phyloP scores from a whole-genome alignment of 2,113 vertebrate species.

The Chionis minor region DNA sequence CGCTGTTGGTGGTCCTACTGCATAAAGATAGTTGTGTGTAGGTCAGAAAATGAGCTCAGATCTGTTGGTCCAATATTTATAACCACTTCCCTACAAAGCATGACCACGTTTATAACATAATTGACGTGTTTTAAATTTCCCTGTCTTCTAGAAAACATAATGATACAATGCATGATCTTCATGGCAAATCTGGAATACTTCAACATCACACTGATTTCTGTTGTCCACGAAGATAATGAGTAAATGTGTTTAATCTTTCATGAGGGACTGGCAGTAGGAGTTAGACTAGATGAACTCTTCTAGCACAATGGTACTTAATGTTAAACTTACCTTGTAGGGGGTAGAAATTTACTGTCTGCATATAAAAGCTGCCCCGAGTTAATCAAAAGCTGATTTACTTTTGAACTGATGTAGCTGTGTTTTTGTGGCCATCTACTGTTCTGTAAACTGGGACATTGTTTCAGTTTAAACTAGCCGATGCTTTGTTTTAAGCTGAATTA shows the following conservation, averaged over 20 bases:
- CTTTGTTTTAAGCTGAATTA: slow-evolving; percentile 2
- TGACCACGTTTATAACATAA: background rate
- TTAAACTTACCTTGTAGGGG: background rate
- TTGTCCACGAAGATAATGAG: background rate
- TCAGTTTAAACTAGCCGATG: background rate
- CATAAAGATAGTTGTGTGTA: background rate
- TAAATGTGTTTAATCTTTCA: background rate
- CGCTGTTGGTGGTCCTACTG: background rate
- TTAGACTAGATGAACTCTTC: background rate
- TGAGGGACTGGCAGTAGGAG: background rate
- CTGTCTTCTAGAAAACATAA: background rate
- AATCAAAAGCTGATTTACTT: background rate
- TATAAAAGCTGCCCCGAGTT: background rate
- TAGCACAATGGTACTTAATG: background rate
- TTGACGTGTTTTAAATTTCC: background rate
- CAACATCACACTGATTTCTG: background rate
- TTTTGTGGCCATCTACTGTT: background rate
- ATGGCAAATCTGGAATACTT: background rate
- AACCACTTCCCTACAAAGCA: background rate
- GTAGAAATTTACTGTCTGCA: background rate
- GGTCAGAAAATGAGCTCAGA: background rate
- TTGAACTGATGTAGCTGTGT: background rate
- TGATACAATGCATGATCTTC: background rate
- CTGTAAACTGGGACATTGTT: background rate
- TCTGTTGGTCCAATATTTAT: background rate